Evolutionary conservation across 1,140 invertebrate species (phyloP).

Genomic region (Limonius californicus): DNA sequence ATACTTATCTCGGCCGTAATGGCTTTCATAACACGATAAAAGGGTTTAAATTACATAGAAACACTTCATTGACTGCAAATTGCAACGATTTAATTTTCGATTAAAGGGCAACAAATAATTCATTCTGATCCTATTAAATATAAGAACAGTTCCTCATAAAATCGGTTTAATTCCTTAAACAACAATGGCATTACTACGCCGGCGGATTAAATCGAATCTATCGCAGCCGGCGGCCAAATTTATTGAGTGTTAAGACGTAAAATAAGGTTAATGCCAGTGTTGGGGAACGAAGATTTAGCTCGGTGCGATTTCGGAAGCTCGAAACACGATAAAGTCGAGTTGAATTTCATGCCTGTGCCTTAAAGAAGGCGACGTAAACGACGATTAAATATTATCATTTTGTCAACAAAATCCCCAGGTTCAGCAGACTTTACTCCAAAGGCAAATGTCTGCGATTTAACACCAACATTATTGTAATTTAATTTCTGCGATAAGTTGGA

Average conservation of each 20-base stretch:
- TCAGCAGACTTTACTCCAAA: background rate
- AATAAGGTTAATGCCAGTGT: conserved; percentile 27
- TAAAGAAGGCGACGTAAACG: background rate
- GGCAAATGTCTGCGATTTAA: too few relatives aligned
- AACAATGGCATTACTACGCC: conserved; percentile 25
- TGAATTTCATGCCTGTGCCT: background rate
- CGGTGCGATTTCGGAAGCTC: conserved; percentile 20
- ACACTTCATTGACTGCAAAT: conserved; percentile 3
- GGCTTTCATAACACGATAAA: background rate
- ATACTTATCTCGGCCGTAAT: background rate
- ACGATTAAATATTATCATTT: conserved; percentile 1
- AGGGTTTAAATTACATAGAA: conserved; percentile 7
- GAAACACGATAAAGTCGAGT: conserved; percentile 13
- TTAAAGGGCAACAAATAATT: conserved; percentile 13
- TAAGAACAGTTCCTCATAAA: conserved; percentile 10
- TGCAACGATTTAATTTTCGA: conserved; percentile 5
- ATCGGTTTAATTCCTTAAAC: conserved; percentile 20
- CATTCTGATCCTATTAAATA: conserved; percentile 6
- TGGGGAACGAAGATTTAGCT: conserved; percentile 20
- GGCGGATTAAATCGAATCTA: conserved; percentile 17
- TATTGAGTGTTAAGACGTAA: conserved; percentile 29
- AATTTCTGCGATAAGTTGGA: too few relatives aligned
- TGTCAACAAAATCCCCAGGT: background rate
- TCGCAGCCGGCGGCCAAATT: conserved; percentile 23
- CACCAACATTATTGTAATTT: too few relatives aligned